Conservation (phyloP, 2,113 vertebrate genomes). For the Nyctibius bracteatus region DNA sequence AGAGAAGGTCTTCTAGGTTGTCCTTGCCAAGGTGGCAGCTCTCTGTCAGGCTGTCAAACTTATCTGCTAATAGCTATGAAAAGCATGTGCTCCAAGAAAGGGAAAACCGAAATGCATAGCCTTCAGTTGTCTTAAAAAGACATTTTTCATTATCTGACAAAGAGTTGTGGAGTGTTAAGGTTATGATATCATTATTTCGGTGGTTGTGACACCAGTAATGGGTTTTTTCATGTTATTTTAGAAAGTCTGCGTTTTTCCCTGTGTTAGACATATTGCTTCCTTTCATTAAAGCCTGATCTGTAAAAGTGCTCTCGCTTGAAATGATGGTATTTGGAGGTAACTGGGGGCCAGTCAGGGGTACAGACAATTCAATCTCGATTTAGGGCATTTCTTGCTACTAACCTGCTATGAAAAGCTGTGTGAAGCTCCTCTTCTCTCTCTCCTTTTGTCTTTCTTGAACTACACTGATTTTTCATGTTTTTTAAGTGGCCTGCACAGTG, state of each 20-base stretch:
- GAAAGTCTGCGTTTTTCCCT: background rate
- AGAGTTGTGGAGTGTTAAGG: background rate
- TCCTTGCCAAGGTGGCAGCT: constrained; percentile 15
- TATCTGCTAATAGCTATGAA: background rate
- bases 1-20: background rate
- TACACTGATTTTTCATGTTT: background rate
- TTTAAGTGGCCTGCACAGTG: background rate
- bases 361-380: rapidly evolving
- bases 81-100: background rate
- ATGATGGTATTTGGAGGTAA: background rate
- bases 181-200: background rate
- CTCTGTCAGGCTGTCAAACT: constrained; percentile 25
- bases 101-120: background rate
- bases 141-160: background rate
- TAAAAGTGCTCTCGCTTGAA: background rate
- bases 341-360: background rate
- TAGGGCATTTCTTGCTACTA: background rate
- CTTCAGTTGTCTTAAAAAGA: background rate
- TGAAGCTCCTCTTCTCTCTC: background rate
- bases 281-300: background rate
- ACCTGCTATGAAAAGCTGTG: background rate
- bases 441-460: background rate
- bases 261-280: background rate
- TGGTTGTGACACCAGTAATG: background rate
- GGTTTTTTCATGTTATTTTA: background rate